Evolutionary conservation across 2,888 invertebrate genomes (phyloP).

Genomic region (Lepidocyrtinus sp.): DNA sequence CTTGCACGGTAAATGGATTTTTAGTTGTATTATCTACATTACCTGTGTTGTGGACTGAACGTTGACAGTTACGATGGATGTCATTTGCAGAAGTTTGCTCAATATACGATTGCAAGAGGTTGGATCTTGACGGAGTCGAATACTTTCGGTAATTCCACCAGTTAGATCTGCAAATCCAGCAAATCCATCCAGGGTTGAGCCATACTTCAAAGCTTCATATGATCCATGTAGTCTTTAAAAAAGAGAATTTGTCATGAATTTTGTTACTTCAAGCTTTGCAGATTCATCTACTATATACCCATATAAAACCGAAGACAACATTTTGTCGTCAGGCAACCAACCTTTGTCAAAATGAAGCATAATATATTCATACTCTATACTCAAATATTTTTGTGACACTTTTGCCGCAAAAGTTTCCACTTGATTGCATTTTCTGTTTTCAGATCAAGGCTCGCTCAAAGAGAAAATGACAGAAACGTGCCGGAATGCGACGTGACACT

Average conservation of each 20-base stretch:
- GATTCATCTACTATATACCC: no score
- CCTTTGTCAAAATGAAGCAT: no score
- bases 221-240: slow-evolving; percentile 86
- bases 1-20: no score
- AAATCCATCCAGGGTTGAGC: slow-evolving; percentile 85
- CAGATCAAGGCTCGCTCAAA: slow-evolving; percentile 40
- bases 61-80: slow-evolving; percentile 87
- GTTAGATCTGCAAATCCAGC: slow-evolving; percentile 91
- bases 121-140: slow-evolving; percentile 81
- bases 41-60: slow-evolving; percentile 74
- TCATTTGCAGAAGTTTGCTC: slow-evolving; percentile 82
- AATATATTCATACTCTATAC: neutral
- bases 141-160: slow-evolving; percentile 89
- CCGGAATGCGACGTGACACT: slow-evolving; percentile 17
- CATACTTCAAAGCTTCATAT: slow-evolving; percentile 93
- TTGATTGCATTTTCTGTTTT: slow-evolving; percentile 31
- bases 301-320: neutral
- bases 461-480: slow-evolving; percentile 40
- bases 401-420: slow-evolving; percentile 3
- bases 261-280: no score
- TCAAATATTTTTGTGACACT: neutral
- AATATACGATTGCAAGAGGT: slow-evolving; percentile 81
- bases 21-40: no score
- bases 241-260: no score
- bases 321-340: neutral